Conservation (phyloP, 2,113 vertebrate genomes). For the Alethe castanea region DNA sequence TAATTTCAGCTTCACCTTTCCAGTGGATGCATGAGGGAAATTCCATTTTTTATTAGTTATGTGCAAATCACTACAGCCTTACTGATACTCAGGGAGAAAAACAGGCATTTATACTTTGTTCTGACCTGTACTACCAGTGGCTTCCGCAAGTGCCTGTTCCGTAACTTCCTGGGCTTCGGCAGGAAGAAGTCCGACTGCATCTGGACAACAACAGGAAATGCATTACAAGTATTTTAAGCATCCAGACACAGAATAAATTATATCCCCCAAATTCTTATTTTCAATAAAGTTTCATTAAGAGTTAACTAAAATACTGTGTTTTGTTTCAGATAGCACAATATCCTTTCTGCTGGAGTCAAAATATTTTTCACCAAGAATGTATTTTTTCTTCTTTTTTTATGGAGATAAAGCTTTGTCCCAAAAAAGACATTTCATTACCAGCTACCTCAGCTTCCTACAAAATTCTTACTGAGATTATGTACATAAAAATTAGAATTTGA, state of each 20-base stretch:
- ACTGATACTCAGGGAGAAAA: not conserved
- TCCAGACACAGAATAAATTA: not conserved
- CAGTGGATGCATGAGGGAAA: not conserved
- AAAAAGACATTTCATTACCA: not conserved
- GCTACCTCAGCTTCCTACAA: not conserved
- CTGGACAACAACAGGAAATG: conserved; percentile 34
- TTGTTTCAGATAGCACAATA: not conserved
- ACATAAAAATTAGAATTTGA: not conserved
- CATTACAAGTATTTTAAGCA: not conserved
- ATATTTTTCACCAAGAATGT: not conserved
- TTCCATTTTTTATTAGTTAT: not conserved
- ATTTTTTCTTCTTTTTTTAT: not conserved
- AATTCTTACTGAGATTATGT: not conserved
- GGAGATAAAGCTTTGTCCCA: not conserved
- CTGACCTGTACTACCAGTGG: conserved; percentile 95
- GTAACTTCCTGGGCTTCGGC: conserved; percentile 86
- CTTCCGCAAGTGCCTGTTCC: conserved; percentile 90
- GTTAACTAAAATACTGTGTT: not conserved
- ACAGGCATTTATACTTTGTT: not conserved
- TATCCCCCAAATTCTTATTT: not conserved
- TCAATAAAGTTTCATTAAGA: not conserved
- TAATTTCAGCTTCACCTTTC: not conserved
- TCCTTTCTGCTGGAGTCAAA: not conserved
- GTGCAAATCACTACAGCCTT: not conserved
- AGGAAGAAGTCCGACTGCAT: conserved; percentile 94